Percentiles rank a stretch among this genome's conserved stretches.
phyloP scores from a whole-genome alignment of 2,113 vertebrate genomes.

The Chlorocebus sabaeus region DNA sequence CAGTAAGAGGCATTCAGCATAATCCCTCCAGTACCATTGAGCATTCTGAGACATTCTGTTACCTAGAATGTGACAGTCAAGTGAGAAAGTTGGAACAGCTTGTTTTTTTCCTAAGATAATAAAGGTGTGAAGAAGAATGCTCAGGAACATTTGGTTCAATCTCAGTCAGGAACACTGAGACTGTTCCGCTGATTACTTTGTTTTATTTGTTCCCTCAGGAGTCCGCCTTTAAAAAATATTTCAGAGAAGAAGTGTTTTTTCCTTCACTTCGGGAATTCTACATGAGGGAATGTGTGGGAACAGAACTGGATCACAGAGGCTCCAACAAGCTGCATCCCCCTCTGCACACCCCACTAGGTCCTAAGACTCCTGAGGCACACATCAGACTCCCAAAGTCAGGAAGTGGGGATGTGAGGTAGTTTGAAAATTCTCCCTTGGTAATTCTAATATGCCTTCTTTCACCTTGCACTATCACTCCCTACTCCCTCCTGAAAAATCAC shows the following conservation, averaged over 20 bases:
- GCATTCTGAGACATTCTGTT: not conserved
- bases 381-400: too few relatives aligned
- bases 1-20: not conserved
- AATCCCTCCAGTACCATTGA: rapidly evolving
- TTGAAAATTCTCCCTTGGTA: not conserved
- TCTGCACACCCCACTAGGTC: rapidly evolving
- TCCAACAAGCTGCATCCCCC: rapidly evolving
- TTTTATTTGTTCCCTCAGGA: constrained; percentile 9
- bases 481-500: not conserved
- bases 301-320: not conserved
- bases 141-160: not conserved
- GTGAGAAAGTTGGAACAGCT: not conserved
- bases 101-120: not conserved
- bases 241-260: not conserved
- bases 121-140: not conserved
- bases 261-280: not conserved
- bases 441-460: not conserved
- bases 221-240: not conserved
- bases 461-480: rapidly evolving
- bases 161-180: not conserved
- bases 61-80: not conserved
- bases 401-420: rapidly evolving
- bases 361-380: not conserved
- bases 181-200: not conserved
- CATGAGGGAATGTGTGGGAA: not conserved